Conservation (phyloP, 2,888 invertebrate species). For the Tryphoninae sp. region DNA sequence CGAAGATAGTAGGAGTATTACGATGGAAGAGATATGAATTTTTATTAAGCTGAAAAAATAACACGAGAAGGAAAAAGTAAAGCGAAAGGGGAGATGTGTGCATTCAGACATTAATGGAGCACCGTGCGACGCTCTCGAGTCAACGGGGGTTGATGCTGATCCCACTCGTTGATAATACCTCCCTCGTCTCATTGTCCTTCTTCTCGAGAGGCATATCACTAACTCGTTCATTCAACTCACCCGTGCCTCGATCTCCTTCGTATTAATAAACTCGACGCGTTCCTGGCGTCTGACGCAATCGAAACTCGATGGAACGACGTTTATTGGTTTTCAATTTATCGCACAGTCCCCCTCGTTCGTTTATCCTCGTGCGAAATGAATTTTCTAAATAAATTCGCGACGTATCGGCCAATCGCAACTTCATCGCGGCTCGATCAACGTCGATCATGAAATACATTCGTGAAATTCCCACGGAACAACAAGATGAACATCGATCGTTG, state of each 20-base stretch:
- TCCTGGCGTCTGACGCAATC: conserved; percentile 28
- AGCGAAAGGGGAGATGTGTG: conserved; percentile 3
- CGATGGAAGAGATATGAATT: not conserved
- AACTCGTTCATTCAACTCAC: conserved; percentile 51
- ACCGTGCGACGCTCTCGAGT: conserved; percentile 42
- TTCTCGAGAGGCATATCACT: conserved; percentile 44
- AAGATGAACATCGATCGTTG: not conserved
- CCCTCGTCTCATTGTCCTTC: conserved; percentile 48
- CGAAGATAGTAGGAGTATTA: too few relatives aligned
- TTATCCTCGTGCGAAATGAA: conserved; percentile 7
- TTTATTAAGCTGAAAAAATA: not conserved
- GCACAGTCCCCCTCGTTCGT: not conserved
- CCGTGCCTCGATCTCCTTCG: conserved; percentile 17
- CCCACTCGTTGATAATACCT: conserved; percentile 9
- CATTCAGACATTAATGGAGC: conserved; percentile 41
- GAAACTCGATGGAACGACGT: conserved; percentile 6
- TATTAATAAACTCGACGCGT: conserved; percentile 41
- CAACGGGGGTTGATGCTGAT: conserved; percentile 39
- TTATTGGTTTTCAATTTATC: conserved; percentile 42
- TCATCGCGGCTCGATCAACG: not conserved
- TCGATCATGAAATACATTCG: not conserved
- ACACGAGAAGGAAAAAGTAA: conserved; percentile 13
- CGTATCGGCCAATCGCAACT: not conserved
- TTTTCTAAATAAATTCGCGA: conserved; percentile 8
- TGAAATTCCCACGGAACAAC: not conserved